phyloP scores from a whole-genome alignment of 2,888 invertebrate species.

The Temnothorax ravouxi region DNA sequence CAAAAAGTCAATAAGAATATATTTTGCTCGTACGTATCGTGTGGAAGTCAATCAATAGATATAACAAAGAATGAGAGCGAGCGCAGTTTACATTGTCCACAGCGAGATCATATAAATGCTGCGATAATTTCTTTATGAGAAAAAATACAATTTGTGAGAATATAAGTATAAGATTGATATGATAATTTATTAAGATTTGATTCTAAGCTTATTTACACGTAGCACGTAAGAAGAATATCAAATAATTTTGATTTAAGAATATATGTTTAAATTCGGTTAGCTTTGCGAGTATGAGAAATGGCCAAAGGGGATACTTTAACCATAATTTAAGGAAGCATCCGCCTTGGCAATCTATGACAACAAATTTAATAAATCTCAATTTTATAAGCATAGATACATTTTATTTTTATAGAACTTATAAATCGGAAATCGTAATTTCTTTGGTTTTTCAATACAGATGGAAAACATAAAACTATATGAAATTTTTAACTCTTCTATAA shows the following conservation, averaged over 20 bases:
- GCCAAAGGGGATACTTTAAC: neutral
- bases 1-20: neutral
- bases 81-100: neutral
- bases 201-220: neutral
- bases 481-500: neutral
- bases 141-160: neutral
- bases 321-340: slow-evolving; percentile 45
- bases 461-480: neutral
- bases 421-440: neutral
- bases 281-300: slow-evolving; percentile 15
- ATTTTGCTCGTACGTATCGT: neutral
- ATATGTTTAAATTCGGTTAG: slow-evolving; percentile 24
- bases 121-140: neutral
- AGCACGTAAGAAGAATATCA: neutral
- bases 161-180: neutral
- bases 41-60: neutral
- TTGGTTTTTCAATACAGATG: neutral
- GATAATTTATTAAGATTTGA: neutral
- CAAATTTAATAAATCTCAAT: slow-evolving; percentile 17
- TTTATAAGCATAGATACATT: neutral
- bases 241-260: slow-evolving; percentile 1
- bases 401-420: slow-evolving; percentile 8
- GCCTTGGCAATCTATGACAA: slow-evolving; percentile 27
- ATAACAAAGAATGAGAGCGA: neutral
- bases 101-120: neutral